A percentile compares a stretch with the other conserved stretches of the same genome.
phyloP scores from a whole-genome alignment of 2,113 vertebrate species.

The Channa maculata region DNA sequence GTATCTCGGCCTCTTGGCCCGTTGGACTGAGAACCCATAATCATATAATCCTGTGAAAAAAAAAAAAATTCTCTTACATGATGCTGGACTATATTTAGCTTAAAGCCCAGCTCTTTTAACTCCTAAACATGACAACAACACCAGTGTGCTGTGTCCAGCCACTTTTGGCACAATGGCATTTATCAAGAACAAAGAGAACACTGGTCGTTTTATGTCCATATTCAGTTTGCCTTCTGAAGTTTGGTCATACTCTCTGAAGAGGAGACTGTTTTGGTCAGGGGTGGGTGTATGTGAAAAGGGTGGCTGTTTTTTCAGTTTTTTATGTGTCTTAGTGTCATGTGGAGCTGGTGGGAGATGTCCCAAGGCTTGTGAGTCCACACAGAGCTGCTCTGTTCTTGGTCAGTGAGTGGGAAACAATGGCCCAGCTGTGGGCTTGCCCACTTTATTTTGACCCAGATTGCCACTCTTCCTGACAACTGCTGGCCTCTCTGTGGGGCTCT shows the following conservation, averaged over 20 bases:
- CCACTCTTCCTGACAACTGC: conserved; percentile 15
- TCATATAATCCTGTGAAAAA: conserved; percentile 20
- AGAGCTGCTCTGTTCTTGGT: conserved; percentile 80
- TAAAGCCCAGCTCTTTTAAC: conserved; percentile 20
- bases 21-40: conserved; percentile 1
- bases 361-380: conserved; percentile 73
- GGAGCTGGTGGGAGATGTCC: conserved; percentile 82
- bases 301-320: conserved; percentile 61
- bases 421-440: conserved; percentile 65
- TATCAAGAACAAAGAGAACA: conserved; percentile 24
- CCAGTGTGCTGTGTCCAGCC: not conserved
- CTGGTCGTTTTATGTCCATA: conserved; percentile 17
- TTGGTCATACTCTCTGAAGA: conserved; percentile 14
- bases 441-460: conserved; percentile 31
- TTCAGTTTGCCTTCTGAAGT: conserved; percentile 20
- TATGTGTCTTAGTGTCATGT: conserved; percentile 69
- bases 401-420: conserved; percentile 76
- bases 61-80: conserved; percentile 21
- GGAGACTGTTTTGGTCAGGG: conserved; percentile 23
- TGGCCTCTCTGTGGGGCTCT: conserved; percentile 42
- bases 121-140: conserved; percentile 1
- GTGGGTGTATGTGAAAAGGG: conserved; percentile 15
- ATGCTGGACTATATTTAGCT: not conserved
- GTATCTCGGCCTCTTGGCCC: not conserved
- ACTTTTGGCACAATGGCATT: conserved; percentile 25